Conservation (phyloP, 2,113 vertebrate genomes). For the Cynoglossus semilaevis region DNA sequence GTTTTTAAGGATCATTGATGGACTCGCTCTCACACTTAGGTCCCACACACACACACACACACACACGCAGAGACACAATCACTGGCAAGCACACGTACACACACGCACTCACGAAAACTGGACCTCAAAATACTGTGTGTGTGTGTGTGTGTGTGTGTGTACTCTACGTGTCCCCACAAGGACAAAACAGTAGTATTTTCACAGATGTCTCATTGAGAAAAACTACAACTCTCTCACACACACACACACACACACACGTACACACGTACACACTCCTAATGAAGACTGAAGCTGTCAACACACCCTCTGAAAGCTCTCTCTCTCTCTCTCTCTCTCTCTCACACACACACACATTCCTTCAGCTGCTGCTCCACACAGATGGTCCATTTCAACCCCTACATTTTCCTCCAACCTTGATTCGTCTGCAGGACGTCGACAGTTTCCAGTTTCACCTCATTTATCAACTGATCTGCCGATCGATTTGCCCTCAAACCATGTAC, state of each 20-base stretch:
- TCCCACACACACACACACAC: slow-evolving; percentile 33
- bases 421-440: not conserved
- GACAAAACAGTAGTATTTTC: too few species aligned
- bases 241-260: slow-evolving; percentile 28
- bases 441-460: slow-evolving; percentile 7
- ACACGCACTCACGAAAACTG: slow-evolving; percentile 16
- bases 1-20: slow-evolving; percentile 55
- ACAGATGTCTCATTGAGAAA: too few species aligned
- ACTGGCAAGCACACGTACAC: slow-evolving; percentile 14
- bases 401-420: slow-evolving; percentile 25
- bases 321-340: slow-evolving; percentile 16
- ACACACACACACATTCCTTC: slow-evolving; percentile 48
- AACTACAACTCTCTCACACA: slow-evolving; percentile 5
- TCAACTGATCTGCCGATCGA: not conserved
- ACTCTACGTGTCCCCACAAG: too few species aligned
- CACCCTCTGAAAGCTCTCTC: slow-evolving; percentile 19
- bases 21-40: slow-evolving; percentile 49
- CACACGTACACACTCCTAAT: slow-evolving; percentile 26
- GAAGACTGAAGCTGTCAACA: slow-evolving; percentile 52
- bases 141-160: too few species aligned
- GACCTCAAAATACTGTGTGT: too few species aligned
- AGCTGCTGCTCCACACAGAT: slow-evolving; percentile 46
- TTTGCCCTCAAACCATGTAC: not conserved
- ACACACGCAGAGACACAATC: too few species aligned
- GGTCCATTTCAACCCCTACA: slow-evolving; percentile 21